Evolutionary conservation across 2,113 vertebrate species (phyloP).

Genomic region (Onychostruthus taczanowskii): DNA sequence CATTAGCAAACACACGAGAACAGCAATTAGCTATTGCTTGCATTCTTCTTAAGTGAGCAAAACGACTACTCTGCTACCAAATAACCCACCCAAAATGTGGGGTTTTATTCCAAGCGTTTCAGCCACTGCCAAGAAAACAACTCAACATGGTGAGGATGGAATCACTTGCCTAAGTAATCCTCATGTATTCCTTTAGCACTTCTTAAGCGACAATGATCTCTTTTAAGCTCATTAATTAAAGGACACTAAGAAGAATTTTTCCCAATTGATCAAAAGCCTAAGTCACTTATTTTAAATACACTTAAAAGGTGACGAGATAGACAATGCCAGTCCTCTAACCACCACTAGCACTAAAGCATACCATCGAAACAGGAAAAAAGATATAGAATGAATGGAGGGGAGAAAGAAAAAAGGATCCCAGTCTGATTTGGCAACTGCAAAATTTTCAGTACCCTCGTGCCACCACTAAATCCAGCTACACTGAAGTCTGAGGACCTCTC

Average conservation of each 20-base stretch:
- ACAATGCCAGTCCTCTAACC: slow-evolving; percentile 26
- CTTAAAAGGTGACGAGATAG: slow-evolving; percentile 68
- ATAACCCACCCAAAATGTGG: slow-evolving; percentile 74
- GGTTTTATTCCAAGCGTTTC: slow-evolving; percentile 72
- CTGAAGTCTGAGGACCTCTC: slow-evolving; percentile 72
- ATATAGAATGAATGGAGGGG: background rate
- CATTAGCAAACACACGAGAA: slow-evolving; percentile 65
- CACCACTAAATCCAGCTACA: slow-evolving; percentile 72
- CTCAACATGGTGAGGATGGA: slow-evolving; percentile 60
- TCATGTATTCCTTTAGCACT: slow-evolving; percentile 76
- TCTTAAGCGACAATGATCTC: slow-evolving; percentile 76
- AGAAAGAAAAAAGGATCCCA: background rate
- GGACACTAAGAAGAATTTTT: slow-evolving; percentile 78
- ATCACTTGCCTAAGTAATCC: slow-evolving; percentile 77
- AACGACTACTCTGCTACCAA: slow-evolving; percentile 68
- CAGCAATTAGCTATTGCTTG: slow-evolving; percentile 67
- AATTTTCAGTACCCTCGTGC: slow-evolving; percentile 69
- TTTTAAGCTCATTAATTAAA: slow-evolving; percentile 85
- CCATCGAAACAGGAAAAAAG: background rate
- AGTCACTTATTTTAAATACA: slow-evolving; percentile 69
- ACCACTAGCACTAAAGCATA: background rate
- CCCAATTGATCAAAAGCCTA: slow-evolving; percentile 75
- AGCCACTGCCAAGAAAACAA: slow-evolving; percentile 70
- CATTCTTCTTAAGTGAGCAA: slow-evolving; percentile 69
- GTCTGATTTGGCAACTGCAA: slow-evolving; percentile 71